Evolutionary conservation across 2,888 invertebrate species (phyloP), one percentile per base, ranked within the genome.

Genomic region (Ectobius pallidus): DNA sequence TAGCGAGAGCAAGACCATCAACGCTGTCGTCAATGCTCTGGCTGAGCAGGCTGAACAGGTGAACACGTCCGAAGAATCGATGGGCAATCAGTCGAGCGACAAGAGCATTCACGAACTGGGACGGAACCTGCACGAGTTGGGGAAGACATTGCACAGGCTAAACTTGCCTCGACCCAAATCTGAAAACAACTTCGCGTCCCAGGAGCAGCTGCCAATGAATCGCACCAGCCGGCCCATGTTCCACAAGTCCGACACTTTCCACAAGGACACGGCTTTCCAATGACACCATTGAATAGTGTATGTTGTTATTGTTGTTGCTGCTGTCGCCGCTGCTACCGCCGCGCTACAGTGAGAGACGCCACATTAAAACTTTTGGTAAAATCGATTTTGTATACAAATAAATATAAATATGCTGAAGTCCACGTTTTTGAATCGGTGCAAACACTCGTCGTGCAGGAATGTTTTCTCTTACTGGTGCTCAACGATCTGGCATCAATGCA

Each of bases 1-100:
- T 81, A 86, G 84, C 78, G 90, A 92, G 83, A 91, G 92, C 81
- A 92, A 92, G 86, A 94, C 94, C 77, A 95, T 96, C 83, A 95
- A 94, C 83, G 95, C 95, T 68, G 95, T 96, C 79, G 95, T 96
- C 79, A 95, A 94, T 84, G 95, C 96, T 76, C 87, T 96, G 79
- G 94, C 96, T 72, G 94, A 94, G 74, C 95, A 95, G 84, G 95
- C 94, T 71, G 94, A 94, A 79, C 93, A 95, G 83, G 92, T 90
- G 78, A 91, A 91, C 83, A 86, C 91, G 80, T 91, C 91, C 77
- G 91, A 91, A 81, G 92, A 92, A 85, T 90, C 91, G 81, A 88
- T 91, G 70, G 78, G 78, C 62, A 77, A 79, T 71, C 69, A 73
- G 49, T 75, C 76, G 16, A 76, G 76, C 62, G 76, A 76, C 49